Conservation (phyloP, 1,140 invertebrate species). For the Calliphora vicina region DNA sequence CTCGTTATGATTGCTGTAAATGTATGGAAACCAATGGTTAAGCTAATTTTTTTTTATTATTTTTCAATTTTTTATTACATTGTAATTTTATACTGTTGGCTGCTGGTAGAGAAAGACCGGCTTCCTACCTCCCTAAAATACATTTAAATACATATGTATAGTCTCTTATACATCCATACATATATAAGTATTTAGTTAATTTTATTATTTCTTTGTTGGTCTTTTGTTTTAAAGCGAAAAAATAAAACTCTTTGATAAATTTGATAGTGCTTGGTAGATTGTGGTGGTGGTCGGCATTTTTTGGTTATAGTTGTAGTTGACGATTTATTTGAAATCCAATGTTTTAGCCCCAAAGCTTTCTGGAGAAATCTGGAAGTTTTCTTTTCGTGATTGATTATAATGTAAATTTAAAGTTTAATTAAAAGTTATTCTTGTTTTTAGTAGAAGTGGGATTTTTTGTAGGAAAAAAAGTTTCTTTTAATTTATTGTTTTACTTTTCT, state of each 20-base stretch:
- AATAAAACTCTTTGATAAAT: not conserved
- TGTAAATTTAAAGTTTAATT: not conserved
- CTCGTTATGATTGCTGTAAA: conserved; percentile 1
- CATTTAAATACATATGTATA: too few relatives aligned
- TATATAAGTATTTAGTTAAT: not conserved
- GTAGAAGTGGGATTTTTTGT: too few relatives aligned
- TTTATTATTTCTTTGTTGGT: not conserved
- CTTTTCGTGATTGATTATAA: not conserved
- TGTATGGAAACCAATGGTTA: conserved; percentile 11
- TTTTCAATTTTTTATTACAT: not conserved
- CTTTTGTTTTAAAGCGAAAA: not conserved
- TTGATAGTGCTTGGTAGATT: not conserved
- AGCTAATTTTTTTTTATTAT: not conserved
- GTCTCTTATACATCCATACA: not conserved
- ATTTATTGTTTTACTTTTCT: too few relatives aligned
- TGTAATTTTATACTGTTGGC: not conserved
- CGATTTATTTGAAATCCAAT: not conserved
- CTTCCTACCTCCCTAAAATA: not conserved
- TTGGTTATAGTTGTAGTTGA: too few relatives aligned
- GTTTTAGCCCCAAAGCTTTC: not conserved
- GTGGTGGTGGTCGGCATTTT: too few relatives aligned
- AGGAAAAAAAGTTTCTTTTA: too few relatives aligned
- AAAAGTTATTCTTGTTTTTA: not conserved
- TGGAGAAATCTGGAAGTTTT: conserved; percentile 6
- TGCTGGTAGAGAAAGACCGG: not conserved